A percentile compares a stretch with the other conserved stretches of the same genome.
These are phyloP conservation scores for Papilio dardanus DNA, from an alignment of 1,140 invertebrate species.

Conservation along the genomic window DNA sequence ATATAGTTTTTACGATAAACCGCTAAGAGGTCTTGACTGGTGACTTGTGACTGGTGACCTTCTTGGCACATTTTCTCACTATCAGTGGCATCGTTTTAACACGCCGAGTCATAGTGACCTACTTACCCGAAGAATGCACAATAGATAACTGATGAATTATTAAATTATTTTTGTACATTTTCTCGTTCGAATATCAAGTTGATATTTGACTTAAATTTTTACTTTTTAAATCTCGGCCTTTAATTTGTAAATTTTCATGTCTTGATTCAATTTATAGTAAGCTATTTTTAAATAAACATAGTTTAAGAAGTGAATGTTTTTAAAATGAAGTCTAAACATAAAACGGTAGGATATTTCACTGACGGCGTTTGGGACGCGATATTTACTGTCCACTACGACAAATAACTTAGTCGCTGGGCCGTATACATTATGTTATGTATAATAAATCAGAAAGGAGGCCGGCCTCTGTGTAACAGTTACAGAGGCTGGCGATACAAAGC, in stretches of 20 bases:
- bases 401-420: constrained; percentile 30
- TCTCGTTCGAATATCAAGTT: not conserved
- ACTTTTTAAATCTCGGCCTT: not conserved
- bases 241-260: not conserved
- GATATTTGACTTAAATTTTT: not conserved
- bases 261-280: not conserved
- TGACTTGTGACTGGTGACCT: not conserved
- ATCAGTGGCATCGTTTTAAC: constrained; percentile 6
- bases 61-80: not conserved
- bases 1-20: constrained; percentile 10
- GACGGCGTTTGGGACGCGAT: constrained; percentile 15
- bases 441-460: constrained; percentile 37
- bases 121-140: not conserved
- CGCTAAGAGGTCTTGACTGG: too few relatives aligned
- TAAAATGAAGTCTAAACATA: not conserved
- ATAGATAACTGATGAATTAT: not conserved
- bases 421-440: constrained; percentile 37
- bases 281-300: not conserved
- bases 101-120: not conserved
- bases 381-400: constrained; percentile 34
- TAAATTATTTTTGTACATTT: not conserved
- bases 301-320: not conserved
- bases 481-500: constrained; percentile 26
- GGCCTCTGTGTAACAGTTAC: constrained; percentile 31
- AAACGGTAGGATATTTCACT: not conserved